Evolutionary conservation across 2,113 vertebrate species (phyloP).

Genomic region (Boleophthalmus pectinirostris): DNA sequence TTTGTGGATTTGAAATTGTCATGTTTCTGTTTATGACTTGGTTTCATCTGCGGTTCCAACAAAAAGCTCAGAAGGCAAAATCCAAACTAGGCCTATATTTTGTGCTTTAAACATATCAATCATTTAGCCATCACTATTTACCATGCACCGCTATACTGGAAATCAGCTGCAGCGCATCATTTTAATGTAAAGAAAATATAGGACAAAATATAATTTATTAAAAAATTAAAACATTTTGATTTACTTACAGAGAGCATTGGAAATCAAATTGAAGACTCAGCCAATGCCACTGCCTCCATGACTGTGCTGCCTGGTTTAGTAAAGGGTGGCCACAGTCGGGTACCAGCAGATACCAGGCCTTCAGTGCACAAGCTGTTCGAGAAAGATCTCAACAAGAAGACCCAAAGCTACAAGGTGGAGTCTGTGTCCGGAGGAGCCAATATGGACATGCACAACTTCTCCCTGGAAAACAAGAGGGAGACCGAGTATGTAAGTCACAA

Average conservation of each 20-base stretch:
- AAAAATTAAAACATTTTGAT: neutral
- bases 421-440: constrained; percentile 80
- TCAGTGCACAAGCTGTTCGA: constrained; percentile 82
- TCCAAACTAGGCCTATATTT: constrained; percentile 37
- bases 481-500: constrained; percentile 88
- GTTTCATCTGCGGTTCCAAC: constrained; percentile 54
- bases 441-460: constrained; percentile 90
- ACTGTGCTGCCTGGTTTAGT: constrained; percentile 29
- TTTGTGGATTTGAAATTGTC: constrained; percentile 64
- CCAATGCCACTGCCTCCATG: constrained; percentile 57
- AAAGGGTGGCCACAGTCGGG: constrained; percentile 67
- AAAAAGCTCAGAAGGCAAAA: constrained; percentile 60
- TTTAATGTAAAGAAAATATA: neutral
- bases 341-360: constrained; percentile 76
- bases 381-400: constrained; percentile 86
- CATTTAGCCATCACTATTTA: neutral
- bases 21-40: constrained; percentile 69
- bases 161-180: neutral
- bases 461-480: constrained; percentile 89
- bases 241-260: constrained; percentile 77
- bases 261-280: constrained; percentile 79
- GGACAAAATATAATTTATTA: neutral
- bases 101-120: constrained; percentile 30
- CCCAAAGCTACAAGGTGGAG: constrained; percentile 88
- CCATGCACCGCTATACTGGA: neutral